Evolutionary conservation across 2,888 invertebrate species (phyloP).

Genomic region (Nemotelus nigrinus): DNA sequence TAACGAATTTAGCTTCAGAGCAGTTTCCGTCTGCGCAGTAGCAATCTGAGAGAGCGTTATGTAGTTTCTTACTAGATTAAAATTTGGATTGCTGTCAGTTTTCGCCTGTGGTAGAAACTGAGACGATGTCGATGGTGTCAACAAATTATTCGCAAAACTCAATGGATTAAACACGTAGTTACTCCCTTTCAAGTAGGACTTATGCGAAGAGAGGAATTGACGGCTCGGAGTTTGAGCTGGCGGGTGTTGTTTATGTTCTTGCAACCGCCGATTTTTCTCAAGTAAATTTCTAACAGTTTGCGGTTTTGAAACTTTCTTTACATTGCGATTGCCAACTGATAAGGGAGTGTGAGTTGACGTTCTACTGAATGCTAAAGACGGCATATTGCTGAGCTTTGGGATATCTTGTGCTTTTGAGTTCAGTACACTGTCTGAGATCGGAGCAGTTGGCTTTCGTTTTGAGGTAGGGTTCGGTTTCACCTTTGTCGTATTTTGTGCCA

Average conservation of each 20-base stretch:
- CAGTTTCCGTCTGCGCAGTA: constrained; percentile 13
- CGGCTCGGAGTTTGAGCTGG: too few species aligned
- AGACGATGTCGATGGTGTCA: too few species aligned
- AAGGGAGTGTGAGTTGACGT: neutral
- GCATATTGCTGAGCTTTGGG: too few species aligned
- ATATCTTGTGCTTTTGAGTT: too few species aligned
- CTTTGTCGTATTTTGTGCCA: neutral
- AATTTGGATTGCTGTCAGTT: neutral
- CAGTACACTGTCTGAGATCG: neutral
- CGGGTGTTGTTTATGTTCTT: neutral
- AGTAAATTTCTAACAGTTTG: constrained; percentile 1
- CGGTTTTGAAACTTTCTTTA: neutral
- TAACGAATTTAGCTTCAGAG: constrained; percentile 9
- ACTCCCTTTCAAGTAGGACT: too few species aligned
- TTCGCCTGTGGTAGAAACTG: too few species aligned
- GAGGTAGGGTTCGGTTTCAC: neutral
- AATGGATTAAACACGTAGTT: too few species aligned
- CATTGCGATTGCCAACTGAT: neutral
- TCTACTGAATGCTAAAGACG: too few species aligned
- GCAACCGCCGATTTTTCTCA: neutral
- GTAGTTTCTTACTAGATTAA: neutral
- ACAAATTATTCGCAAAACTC: too few species aligned
- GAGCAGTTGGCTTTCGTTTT: neutral
- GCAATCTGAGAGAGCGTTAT: neutral
- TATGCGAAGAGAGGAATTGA: too few species aligned